Conservation (phyloP, 2,888 invertebrate species). For the Cryptocephalus primarius region DNA sequence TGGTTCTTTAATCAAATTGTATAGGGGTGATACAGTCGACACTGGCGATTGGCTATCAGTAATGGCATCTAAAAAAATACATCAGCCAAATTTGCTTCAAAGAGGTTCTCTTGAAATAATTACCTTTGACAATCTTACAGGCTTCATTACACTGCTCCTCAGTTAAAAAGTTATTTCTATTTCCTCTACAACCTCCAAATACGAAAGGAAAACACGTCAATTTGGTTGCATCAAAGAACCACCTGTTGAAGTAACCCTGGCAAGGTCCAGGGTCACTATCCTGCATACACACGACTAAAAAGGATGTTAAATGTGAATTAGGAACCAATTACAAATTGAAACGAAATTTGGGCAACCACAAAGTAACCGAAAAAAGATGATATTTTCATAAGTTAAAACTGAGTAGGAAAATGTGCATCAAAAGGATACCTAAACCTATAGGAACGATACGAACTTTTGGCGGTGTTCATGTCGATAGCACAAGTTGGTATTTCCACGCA, state of each 20-base stretch:
- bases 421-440: background rate
- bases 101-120: background rate
- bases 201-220: conserved; percentile 76
- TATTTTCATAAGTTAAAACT: too few species aligned
- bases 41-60: conserved; percentile 14
- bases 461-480: conserved; percentile 59
- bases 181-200: conserved; percentile 85
- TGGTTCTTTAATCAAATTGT: conserved; percentile 4
- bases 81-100: background rate
- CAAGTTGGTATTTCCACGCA: conserved; percentile 61
- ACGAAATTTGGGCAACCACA: too few species aligned
- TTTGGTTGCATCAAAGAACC: conserved; percentile 67
- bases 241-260: conserved; percentile 75
- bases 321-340: background rate
- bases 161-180: conserved; percentile 82
- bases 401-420: too few species aligned
- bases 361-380: too few species aligned
- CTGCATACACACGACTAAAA: conserved; percentile 71
- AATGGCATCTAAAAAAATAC: conserved; percentile 18
- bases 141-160: conserved; percentile 64
- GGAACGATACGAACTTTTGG: conserved; percentile 39
- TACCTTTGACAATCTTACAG: conserved; percentile 54
- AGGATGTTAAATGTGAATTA: background rate
- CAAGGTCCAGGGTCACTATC: conserved; percentile 75
- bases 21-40: background rate